Percentiles rank a stretch among this genome's conserved stretches.
Conservation (phyloP, 2,888 invertebrate genomes). For the Lacanobia oleracea region DNA sequence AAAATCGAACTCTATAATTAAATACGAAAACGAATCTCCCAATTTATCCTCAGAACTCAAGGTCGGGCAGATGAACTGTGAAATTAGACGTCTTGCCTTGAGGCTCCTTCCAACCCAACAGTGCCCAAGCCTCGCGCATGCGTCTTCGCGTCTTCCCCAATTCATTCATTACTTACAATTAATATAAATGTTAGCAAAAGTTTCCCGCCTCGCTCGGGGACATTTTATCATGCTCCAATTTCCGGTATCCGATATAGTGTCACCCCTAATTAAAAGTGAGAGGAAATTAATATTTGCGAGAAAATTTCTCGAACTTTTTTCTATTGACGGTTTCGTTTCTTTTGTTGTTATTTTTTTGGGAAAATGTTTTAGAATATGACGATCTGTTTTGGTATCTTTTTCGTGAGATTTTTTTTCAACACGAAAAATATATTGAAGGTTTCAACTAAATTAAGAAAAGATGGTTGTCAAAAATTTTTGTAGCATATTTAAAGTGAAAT, state of each 20-base stretch:
- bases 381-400: background rate
- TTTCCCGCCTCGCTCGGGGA: conserved; percentile 48
- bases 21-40: conserved; percentile 34
- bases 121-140: conserved; percentile 38
- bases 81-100: conserved; percentile 50
- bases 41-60: conserved; percentile 39
- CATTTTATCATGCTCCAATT: conserved; percentile 73
- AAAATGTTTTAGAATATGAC: background rate
- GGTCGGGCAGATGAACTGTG: conserved; percentile 51
- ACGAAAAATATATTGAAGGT: no score
- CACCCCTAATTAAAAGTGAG: conserved; percentile 72
- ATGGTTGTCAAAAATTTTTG: background rate
- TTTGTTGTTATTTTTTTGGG: conserved; percentile 2
- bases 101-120: conserved; percentile 1
- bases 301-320: conserved; percentile 41
- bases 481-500: background rate
- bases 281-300: conserved; percentile 69
- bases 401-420: background rate
- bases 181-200: conserved; percentile 56
- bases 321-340: conserved; percentile 29
- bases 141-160: conserved; percentile 41
- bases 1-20: conserved; percentile 25
- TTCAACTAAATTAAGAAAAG: background rate
- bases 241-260: conserved; percentile 67
- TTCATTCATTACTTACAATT: conserved; percentile 57